A percentile compares a stretch with the other conserved stretches of the same genome.
phyloP scores from a whole-genome alignment of 2,888 invertebrate genomes.

The Urechis unicinctus region DNA sequence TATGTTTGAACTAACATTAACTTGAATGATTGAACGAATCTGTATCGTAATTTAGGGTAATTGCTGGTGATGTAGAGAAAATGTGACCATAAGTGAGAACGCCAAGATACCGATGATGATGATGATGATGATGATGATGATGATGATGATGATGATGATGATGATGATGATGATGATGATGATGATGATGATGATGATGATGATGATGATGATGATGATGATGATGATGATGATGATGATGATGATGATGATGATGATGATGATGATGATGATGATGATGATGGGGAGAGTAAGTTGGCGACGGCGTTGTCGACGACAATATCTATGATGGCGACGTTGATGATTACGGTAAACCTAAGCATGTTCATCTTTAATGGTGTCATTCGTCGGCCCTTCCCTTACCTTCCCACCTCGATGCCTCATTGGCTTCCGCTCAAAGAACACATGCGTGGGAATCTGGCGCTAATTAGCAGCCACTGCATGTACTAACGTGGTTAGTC shows the following conservation, averaged over 20 bases:
- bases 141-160: conserved; percentile 5
- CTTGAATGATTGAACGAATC: too few relatives aligned
- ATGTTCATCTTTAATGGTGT: too few relatives aligned
- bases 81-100: not conserved
- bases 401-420: too few relatives aligned
- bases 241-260: conserved; percentile 1
- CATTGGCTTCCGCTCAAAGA: too few relatives aligned
- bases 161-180: conserved; percentile 8
- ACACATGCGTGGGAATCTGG: too few relatives aligned
- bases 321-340: not conserved
- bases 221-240: not conserved
- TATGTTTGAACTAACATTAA: too few relatives aligned
- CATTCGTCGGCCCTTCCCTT: too few relatives aligned
- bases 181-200: conserved; percentile 8
- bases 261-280: conserved; percentile 7
- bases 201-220: conserved; percentile 3
- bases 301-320: conserved; percentile 1
- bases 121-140: conserved; percentile 9
- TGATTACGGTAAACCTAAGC: too few relatives aligned
- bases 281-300: not conserved
- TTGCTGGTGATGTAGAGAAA: too few relatives aligned
- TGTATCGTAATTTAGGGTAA: too few relatives aligned
- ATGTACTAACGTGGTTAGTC: too few relatives aligned
- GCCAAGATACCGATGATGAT: not conserved
- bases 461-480: too few relatives aligned